phyloP scores from a whole-genome alignment of 1,140 invertebrate genomes.

The Calliphora vicina region DNA sequence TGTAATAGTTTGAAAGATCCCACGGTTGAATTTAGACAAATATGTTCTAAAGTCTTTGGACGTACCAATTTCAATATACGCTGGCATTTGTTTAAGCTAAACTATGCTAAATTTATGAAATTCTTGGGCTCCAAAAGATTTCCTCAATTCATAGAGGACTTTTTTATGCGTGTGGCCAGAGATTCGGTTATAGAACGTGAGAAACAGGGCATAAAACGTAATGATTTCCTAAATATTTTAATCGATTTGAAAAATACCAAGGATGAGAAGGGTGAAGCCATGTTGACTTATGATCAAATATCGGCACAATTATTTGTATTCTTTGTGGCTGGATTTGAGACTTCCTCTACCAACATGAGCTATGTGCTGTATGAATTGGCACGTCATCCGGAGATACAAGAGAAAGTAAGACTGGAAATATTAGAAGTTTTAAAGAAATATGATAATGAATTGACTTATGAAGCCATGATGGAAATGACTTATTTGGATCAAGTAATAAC shows the following conservation, averaged over 20 bases:
- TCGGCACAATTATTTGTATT: no score
- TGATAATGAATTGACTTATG: conserved; percentile 68
- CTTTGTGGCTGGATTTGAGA: no score
- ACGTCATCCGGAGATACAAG: conserved; percentile 72
- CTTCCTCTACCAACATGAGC: no score
- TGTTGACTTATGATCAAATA: conserved; percentile 65
- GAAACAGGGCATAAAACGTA: background rate
- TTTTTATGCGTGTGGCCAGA: conserved; percentile 16
- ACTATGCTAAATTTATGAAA: conserved; percentile 15
- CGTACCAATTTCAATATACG: conserved; percentile 39
- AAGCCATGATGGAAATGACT: conserved; percentile 68
- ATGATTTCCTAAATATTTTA: conserved; percentile 14
- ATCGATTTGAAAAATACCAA: conserved; percentile 33
- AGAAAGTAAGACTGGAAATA: conserved; percentile 72
- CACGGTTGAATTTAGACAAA: conserved; percentile 65
- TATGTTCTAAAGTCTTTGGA: conserved; percentile 56
- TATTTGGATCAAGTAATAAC: conserved; percentile 71
- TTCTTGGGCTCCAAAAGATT: background rate
- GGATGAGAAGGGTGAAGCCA: conserved; percentile 15
- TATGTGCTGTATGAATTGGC: conserved; percentile 75
- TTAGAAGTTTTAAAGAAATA: conserved; percentile 63
- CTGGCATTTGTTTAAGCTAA: no score
- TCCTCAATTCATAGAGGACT: conserved; percentile 25
- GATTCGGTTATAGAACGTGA: background rate
- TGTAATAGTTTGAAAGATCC: conserved; percentile 67